phyloP scores from a whole-genome alignment of 2,888 invertebrate species.

The Nephrotoma guestfalica region DNA sequence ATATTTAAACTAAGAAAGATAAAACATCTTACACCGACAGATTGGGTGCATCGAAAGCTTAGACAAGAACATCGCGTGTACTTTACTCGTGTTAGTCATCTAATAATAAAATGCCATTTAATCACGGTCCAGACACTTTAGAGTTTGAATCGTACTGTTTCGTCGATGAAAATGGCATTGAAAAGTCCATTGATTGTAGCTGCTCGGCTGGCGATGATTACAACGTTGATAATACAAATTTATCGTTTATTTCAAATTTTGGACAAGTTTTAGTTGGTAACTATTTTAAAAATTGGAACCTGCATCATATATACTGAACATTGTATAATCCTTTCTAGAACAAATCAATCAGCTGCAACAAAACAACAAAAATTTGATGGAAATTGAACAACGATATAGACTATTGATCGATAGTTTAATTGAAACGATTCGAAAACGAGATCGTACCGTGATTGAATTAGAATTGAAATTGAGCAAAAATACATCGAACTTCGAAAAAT shows the following conservation, averaged over 20 bases:
- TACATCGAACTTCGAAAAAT: not conserved
- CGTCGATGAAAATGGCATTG: not conserved
- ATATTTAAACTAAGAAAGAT: not conserved
- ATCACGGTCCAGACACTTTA: not conserved
- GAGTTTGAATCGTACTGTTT: not conserved
- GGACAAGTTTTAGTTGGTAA: not conserved
- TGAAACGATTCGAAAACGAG: not conserved
- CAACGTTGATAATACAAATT: not conserved
- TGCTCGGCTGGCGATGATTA: not conserved
- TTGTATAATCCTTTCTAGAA: not conserved
- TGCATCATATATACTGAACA: no score
- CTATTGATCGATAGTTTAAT: not conserved
- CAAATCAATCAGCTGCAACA: not conserved
- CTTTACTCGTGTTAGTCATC: not conserved
- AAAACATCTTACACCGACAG: not conserved
- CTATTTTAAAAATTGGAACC: not conserved
- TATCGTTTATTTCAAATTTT: not conserved
- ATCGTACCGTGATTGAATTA: not conserved
- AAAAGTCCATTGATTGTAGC: not conserved
- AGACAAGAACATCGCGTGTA: not conserved
- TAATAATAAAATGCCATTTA: not conserved
- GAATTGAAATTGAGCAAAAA: not conserved
- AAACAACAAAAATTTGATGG: not conserved
- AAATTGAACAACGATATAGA: not conserved
- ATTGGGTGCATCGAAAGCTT: not conserved